A percentile compares a stretch with the other conserved stretches of the same genome.
Conservation (phyloP, 92 coral and sea anemone genomes). For the Muricea muricata region DNA sequence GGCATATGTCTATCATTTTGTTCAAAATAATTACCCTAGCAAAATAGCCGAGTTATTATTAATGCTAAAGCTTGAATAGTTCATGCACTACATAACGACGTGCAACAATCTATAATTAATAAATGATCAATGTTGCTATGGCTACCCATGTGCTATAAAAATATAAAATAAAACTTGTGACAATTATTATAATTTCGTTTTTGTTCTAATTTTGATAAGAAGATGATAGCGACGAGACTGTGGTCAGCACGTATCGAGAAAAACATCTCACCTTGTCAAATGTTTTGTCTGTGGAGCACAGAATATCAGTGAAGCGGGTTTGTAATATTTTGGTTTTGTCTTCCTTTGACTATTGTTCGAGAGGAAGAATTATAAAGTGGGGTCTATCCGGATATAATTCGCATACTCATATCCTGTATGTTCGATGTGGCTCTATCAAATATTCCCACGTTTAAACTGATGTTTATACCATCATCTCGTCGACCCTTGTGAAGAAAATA, state of each 20-base stretch:
- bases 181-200: background rate
- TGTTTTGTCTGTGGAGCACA: background rate
- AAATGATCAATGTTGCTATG: background rate
- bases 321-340: background rate
- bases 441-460: background rate
- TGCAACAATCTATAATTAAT: background rate
- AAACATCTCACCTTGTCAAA: background rate
- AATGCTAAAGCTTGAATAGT: constrained; percentile 16
- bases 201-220: background rate
- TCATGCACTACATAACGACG: constrained; percentile 4
- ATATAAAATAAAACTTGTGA: background rate
- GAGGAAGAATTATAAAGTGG: background rate
- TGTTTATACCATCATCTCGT: background rate
- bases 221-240: background rate
- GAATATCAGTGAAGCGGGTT: background rate
- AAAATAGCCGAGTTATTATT: background rate
- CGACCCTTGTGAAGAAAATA: background rate
- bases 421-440: background rate
- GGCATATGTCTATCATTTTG: background rate
- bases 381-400: background rate
- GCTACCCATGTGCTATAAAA: constrained; percentile 2
- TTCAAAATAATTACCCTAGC: background rate
- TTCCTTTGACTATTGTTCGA: background rate
- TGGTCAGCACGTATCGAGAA: background rate
- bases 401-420: constrained; percentile 18